phyloP scores from a whole-genome alignment of 2,888 invertebrate genomes.

The Lagria hirta region DNA sequence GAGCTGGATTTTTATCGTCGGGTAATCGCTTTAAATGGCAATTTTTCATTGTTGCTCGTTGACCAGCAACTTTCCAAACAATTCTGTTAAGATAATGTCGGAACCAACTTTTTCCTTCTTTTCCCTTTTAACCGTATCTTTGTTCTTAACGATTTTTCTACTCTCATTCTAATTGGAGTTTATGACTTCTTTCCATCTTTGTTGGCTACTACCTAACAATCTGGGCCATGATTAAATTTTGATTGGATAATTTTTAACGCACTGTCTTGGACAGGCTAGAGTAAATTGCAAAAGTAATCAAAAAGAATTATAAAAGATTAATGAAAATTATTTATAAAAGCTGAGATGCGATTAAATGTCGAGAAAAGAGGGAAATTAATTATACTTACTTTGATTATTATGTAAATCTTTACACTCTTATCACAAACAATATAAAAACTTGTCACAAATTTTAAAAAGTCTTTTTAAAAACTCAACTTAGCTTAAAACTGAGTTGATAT shows the following conservation, averaged over 20 bases:
- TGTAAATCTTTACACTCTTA: too few relatives aligned
- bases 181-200: conserved; percentile 23
- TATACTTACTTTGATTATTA: too few relatives aligned
- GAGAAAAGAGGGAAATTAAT: too few relatives aligned
- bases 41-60: conserved; percentile 8
- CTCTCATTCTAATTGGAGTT: conserved; percentile 23
- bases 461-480: too few relatives aligned
- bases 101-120: too few relatives aligned
- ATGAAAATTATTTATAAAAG: conserved; percentile 29
- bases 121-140: conserved; percentile 6
- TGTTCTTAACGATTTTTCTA: conserved; percentile 11
- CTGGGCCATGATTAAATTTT: conserved; percentile 30
- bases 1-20: not conserved
- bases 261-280: conserved; percentile 27
- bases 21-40: conserved; percentile 5
- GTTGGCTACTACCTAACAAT: conserved; percentile 24
- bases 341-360: conserved; percentile 8
- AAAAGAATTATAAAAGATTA: conserved; percentile 31
- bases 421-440: too few relatives aligned
- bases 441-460: too few relatives aligned
- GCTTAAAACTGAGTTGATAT: too few relatives aligned
- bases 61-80: conserved; percentile 2
- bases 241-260: conserved; percentile 33
- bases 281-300: conserved; percentile 32
- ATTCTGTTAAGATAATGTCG: conserved; percentile 11